phyloP scores from a whole-genome alignment of 2,113 vertebrate genomes.

The Okapia johnstoni region DNA sequence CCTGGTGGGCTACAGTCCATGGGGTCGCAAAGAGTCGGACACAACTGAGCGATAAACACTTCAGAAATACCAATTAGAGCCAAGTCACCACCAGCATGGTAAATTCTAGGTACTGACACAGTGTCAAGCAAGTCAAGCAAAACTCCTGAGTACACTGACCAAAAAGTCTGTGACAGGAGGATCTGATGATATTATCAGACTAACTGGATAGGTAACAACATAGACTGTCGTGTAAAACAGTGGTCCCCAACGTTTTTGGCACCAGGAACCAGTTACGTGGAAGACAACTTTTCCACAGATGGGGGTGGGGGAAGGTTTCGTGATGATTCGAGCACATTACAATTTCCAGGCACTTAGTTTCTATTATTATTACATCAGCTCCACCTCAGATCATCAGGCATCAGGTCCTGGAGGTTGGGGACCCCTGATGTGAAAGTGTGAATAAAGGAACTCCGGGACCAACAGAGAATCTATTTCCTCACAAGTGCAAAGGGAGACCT shows the following conservation, averaged over 20 bases:
- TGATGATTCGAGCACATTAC: not conserved
- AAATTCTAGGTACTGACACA: not conserved
- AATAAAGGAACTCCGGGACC: not conserved
- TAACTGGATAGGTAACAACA: not conserved
- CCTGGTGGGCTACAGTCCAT: not conserved
- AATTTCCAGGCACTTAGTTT: not conserved
- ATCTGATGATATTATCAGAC: not conserved
- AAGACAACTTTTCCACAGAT: not conserved
- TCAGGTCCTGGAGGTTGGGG: not conserved
- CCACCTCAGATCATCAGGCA: not conserved
- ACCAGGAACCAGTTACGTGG: not conserved
- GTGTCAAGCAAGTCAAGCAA: not conserved
- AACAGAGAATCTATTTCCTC: not conserved
- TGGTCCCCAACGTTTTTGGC: not conserved
- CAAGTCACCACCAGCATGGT: not conserved
- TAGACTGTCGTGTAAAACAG: not conserved
- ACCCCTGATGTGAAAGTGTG: not conserved
- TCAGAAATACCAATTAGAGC: not conserved
- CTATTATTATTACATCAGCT: not conserved
- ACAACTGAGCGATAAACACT: not conserved
- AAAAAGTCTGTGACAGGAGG: not conserved
- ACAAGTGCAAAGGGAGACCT: not conserved
- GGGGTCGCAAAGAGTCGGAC: not conserved
- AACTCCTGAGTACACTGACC: not conserved
- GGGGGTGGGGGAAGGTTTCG: not conserved